Evolutionary conservation across 2,113 vertebrate genomes (phyloP), one percentile per base, ranked within the genome.

Genomic region (Phylloscopus trochiloides): DNA sequence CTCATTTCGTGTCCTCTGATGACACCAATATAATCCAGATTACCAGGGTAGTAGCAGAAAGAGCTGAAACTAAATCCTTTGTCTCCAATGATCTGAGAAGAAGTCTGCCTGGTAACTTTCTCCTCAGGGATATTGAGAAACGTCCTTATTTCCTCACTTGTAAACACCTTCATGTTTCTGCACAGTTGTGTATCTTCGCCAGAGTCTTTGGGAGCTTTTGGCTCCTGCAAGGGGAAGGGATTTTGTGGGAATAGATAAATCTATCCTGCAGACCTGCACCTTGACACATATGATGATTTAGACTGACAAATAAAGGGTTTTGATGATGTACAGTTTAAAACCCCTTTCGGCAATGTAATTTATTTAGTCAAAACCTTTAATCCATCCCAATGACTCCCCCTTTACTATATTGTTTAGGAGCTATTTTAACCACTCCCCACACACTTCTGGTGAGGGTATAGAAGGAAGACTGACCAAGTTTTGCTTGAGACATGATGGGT

Each of bases 361-460:
- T 24, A 22, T 97, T 97, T 85, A 96, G 43, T 90, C 72, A 94
- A 97, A 96, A 94, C 34, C 24, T 93, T 95, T 92, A 96, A 95
- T 94, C 86, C 92, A 93, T 86, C 26, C 43, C 18, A 10, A 15
- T 79, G 91, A 97, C 8, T 94, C 73, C 7, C 32, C 82, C n/a
- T 78, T 95, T 68, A 68, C 31, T 87, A 43, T 79, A 54, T 71
- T 90, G n/a, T 42, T 94, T 80, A 97, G 59, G 87, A 92, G 52
- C 25, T 91, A 6, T 93, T 63, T 90, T 96, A 26, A 14, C 40
- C 92, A 58, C 45, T 45, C 34, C 63, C 10, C 32, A 51, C 28
- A 82, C 8, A 52, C 8, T 57, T 92, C 63, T 89, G 43, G 14
- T 0, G 1, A 15, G 7, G 28, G 18, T 34, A 16, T 6, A n/a